Evolutionary conservation across 2,113 vertebrate genomes (phyloP).

Genomic region (Nyctereutes procyonoides): DNA sequence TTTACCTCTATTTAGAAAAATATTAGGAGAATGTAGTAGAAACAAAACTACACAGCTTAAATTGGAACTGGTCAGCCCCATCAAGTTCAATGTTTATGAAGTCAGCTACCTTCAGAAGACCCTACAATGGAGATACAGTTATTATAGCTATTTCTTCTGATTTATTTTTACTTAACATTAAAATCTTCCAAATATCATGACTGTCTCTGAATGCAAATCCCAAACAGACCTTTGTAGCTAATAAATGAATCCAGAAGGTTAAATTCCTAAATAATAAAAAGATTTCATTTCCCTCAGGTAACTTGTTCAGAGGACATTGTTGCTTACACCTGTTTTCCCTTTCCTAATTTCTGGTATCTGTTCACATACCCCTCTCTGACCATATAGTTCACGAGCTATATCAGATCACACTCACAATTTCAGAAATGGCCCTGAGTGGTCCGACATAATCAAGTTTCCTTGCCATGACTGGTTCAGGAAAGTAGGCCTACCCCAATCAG

Average conservation of each 20-base stretch:
- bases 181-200: not conserved
- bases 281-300: not conserved
- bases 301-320: not conserved
- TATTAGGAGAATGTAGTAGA: not conserved
- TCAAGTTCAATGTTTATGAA: not conserved
- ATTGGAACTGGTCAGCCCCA: not conserved
- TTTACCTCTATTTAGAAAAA: constrained; percentile 10
- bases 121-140: not conserved
- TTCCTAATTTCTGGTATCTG: not conserved
- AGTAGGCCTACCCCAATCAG: not conserved
- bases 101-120: not conserved
- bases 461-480: not conserved
- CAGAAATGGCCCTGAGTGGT: not conserved
- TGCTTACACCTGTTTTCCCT: not conserved
- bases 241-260: constrained; percentile 7
- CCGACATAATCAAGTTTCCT: not conserved
- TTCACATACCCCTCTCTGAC: not conserved
- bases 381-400: not conserved
- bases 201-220: not conserved
- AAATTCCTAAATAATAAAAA: constrained; percentile 26
- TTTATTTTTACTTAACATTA: constrained; percentile 32
- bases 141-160: not conserved
- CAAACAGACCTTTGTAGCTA: not conserved
- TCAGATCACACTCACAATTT: not conserved
- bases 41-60: not conserved